These are phyloP conservation scores for Parazoanthus atlanticus DNA, from an alignment of 92 coral and sea anemone genomes.

Conservation along the genomic window DNA sequence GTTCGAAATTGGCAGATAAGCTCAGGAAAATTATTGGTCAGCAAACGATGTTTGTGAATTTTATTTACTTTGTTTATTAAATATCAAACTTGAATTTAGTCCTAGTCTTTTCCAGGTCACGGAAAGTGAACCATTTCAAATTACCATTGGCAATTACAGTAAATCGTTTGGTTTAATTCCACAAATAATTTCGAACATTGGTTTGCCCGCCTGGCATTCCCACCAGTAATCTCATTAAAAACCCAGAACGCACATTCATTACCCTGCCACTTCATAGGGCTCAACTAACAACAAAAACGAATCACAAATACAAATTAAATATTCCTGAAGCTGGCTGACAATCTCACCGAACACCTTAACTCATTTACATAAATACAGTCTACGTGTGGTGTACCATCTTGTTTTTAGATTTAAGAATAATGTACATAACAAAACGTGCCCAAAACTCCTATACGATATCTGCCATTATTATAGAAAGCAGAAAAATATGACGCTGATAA, in stretches of 20 bases:
- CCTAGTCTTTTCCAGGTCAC: not conserved
- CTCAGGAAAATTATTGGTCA: conserved; percentile 14
- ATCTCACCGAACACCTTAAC: not conserved
- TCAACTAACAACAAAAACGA: conserved; percentile 15
- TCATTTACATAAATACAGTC: conserved; percentile 32
- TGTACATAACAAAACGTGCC: not conserved
- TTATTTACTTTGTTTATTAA: conserved; percentile 11
- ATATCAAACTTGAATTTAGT: not conserved
- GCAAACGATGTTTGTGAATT: not conserved
- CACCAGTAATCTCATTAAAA: conserved; percentile 34
- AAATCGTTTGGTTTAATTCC: not conserved
- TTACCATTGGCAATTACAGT: not conserved
- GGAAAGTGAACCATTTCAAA: not conserved
- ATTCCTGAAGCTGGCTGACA: conserved; percentile 25
- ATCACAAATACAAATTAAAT: conserved; percentile 26
- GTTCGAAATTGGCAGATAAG: not conserved
- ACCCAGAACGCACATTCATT: conserved; percentile 13
- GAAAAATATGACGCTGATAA: not conserved
- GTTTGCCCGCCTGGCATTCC: not conserved
- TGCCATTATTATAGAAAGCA: not conserved
- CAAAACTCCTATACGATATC: not conserved
- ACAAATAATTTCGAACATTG: not conserved
- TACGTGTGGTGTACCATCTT: not conserved
- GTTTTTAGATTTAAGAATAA: not conserved
- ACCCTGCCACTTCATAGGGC: not conserved